Conservation (phyloP, 2,888 invertebrate genomes). For the Choreutis nemorana region DNA sequence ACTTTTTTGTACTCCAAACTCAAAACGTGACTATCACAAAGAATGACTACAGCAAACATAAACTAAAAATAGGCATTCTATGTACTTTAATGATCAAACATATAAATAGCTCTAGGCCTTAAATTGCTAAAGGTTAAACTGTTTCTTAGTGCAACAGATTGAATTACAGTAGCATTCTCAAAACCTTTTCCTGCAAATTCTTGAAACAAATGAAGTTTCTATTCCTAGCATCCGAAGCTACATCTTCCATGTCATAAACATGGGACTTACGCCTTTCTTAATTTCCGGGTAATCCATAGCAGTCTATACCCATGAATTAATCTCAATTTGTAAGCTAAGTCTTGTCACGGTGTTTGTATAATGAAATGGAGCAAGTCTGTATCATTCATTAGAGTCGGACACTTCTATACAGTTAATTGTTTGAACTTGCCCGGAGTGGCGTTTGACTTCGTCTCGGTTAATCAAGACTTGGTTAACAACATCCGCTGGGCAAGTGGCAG, state of each 20-base stretch:
- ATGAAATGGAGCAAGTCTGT: constrained; percentile 55
- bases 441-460: constrained; percentile 60
- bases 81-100: constrained; percentile 16
- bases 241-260: no score
- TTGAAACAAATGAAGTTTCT: no score
- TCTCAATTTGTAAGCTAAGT: constrained; percentile 56
- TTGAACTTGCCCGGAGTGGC: constrained; percentile 58
- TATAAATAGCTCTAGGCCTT: constrained; percentile 41
- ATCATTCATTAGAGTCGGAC: constrained; percentile 64
- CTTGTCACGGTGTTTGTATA: constrained; percentile 62
- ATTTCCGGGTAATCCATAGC: no score
- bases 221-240: no score
- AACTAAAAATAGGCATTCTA: constrained; percentile 14
- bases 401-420: constrained; percentile 65
- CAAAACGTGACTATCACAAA: constrained; percentile 15
- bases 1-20: constrained; percentile 9
- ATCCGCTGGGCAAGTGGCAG: constrained; percentile 54
- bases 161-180: constrained; percentile 10
- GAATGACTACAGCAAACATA: constrained; percentile 5
- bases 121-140: constrained; percentile 31
- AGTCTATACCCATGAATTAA: constrained; percentile 59
- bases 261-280: no score
- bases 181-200: constrained; percentile 13
- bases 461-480: constrained; percentile 62
- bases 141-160: constrained; percentile 26